phyloP scores from a whole-genome alignment of 2,888 invertebrate species.

The Machimus rusticus region DNA sequence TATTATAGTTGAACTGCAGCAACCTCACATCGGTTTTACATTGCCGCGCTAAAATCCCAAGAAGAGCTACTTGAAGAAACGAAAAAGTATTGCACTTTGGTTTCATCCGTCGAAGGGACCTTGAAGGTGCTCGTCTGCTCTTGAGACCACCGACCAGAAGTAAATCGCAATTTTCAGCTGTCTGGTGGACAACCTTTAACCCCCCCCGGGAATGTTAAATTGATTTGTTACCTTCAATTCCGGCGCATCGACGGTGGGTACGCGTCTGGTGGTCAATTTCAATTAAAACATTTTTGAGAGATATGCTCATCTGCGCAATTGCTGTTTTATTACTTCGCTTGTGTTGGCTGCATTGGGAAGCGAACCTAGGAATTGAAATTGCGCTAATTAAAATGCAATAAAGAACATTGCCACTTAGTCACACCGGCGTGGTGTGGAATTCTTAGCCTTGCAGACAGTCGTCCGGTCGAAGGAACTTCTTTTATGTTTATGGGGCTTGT shows the following conservation, averaged over 20 bases:
- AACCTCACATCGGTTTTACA: neutral
- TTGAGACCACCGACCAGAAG: neutral
- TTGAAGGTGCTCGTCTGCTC: neutral
- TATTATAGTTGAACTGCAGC: neutral
- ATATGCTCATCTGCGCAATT: constrained; percentile 14
- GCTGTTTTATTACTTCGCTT: neutral
- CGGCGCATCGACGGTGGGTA: neutral
- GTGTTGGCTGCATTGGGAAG: constrained; percentile 39
- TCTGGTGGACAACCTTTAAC: neutral
- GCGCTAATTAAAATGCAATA: constrained; percentile 61
- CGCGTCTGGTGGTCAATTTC: constrained; percentile 20
- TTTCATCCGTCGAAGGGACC: neutral
- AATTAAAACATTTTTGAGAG: constrained; percentile 29
- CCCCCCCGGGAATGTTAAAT: neutral
- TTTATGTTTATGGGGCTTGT: constrained; percentile 17
- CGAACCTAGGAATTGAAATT: constrained; percentile 57
- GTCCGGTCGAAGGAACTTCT: neutral
- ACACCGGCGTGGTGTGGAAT: neutral
- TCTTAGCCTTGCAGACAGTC: neutral
- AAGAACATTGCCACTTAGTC: constrained; percentile 46
- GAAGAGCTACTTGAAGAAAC: neutral
- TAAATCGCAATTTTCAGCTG: neutral
- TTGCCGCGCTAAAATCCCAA: neutral
- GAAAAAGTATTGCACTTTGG: neutral
- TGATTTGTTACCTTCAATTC: constrained; percentile 26